Conservation (phyloP, 2,113 vertebrate species). For the Peromyscus polionotus region DNA sequence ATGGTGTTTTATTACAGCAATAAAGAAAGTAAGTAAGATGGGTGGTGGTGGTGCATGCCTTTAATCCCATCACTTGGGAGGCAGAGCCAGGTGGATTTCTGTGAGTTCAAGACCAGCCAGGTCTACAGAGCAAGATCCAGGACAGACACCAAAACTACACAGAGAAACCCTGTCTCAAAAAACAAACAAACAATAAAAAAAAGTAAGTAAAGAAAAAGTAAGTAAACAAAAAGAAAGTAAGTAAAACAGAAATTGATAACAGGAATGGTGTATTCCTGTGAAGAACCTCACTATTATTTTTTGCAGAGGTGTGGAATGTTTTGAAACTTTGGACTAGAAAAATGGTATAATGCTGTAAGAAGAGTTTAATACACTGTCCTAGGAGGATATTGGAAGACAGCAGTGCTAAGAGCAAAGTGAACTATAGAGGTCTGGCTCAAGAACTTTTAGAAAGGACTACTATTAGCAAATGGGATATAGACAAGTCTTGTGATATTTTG, state of each 20-base stretch:
- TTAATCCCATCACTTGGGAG: too few relatives aligned
- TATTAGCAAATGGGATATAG: not conserved
- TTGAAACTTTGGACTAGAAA: not conserved
- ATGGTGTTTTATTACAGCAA: not conserved
- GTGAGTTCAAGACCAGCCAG: too few relatives aligned
- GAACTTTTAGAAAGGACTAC: not conserved
- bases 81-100: too few relatives aligned
- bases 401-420: not conserved
- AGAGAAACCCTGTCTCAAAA: not conserved
- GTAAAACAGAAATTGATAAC: not conserved
- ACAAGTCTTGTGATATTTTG: not conserved
- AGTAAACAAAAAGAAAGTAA: not conserved
- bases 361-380: not conserved
- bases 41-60: too few relatives aligned
- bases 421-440: not conserved
- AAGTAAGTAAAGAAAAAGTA: not conserved
- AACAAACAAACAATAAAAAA: too few relatives aligned
- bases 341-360: not conserved
- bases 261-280: not conserved
- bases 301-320: not conserved
- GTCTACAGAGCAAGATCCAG: too few relatives aligned
- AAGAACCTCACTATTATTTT: not conserved
- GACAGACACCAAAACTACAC: too few relatives aligned
- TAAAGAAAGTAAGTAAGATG: not conserved
- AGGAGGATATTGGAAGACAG: fast-evolving